phyloP scores from a whole-genome alignment of 2,888 invertebrate species.

The Cryptus armator region DNA sequence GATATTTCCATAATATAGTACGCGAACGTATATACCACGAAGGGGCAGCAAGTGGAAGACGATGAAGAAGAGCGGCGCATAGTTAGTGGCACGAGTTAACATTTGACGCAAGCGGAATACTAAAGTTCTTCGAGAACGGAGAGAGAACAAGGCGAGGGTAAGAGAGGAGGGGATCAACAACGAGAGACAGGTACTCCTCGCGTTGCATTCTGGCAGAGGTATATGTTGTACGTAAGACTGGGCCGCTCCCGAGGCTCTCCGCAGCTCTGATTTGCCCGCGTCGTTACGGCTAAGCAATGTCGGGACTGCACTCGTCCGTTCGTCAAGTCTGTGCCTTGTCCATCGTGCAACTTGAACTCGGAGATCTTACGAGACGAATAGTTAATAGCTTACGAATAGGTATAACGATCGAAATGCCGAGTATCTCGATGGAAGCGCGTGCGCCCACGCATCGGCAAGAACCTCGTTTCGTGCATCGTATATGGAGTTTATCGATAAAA shows the following conservation, averaged over 20 bases:
- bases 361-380: conserved; percentile 57
- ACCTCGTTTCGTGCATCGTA: conserved; percentile 58
- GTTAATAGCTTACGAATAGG: conserved; percentile 64
- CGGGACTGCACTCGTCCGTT: conserved; percentile 65
- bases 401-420: conserved; percentile 63
- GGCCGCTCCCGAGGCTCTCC: conserved; percentile 65
- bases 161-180: conserved; percentile 60
- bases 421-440: conserved; percentile 36
- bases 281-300: conserved; percentile 65
- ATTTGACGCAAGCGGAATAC: conserved; percentile 83
- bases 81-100: conserved; percentile 82
- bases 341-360: conserved; percentile 14
- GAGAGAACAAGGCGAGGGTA: conserved; percentile 62
- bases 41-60: conserved; percentile 43
- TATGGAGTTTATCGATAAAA: conserved; percentile 62
- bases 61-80: conserved; percentile 75
- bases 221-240: conserved; percentile 51
- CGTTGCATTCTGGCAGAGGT: conserved; percentile 58
- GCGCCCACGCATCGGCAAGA: conserved; percentile 58
- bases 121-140: conserved; percentile 71
- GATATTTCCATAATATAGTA: conserved; percentile 69
- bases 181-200: conserved; percentile 72
- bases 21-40: conserved; percentile 47
- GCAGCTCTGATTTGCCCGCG: conserved; percentile 65
- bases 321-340: conserved; percentile 47